phyloP scores from a whole-genome alignment of 2,113 vertebrate genomes.

The Leuciscus idus region DNA sequence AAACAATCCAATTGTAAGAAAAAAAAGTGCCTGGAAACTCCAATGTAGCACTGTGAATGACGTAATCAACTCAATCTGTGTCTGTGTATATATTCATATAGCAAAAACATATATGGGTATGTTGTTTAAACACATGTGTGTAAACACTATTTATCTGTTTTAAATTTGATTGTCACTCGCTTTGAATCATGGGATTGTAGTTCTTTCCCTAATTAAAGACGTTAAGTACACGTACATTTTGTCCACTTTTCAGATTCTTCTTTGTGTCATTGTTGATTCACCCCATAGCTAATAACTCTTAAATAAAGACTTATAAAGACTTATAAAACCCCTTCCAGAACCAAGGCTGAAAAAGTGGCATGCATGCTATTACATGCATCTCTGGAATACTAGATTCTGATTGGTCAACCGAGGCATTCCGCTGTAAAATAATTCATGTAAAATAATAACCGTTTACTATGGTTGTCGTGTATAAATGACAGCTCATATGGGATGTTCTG shows the following conservation, averaged over 20 bases:
- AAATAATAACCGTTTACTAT: not conserved
- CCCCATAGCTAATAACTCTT: not conserved
- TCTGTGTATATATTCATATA: too few relatives aligned
- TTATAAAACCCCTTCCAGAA: not conserved
- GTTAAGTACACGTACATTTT: not conserved
- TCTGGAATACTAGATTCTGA: not conserved
- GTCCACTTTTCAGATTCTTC: not conserved
- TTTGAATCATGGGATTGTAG: not conserved
- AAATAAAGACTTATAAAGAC: not conserved
- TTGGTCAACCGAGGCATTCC: not conserved
- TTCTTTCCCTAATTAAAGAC: not conserved
- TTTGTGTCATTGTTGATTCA: not conserved
- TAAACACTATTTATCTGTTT: not conserved
- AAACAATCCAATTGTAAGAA: not conserved
- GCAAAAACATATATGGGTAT: too few relatives aligned
- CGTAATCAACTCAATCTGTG: too few relatives aligned
- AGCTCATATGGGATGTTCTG: not conserved
- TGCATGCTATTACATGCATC: not conserved
- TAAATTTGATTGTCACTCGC: not conserved
- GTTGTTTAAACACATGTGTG: not conserved
- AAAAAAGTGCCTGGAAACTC: too few relatives aligned
- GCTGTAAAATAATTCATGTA: not conserved
- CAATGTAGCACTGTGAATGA: too few relatives aligned
- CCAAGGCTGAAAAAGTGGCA: not conserved
- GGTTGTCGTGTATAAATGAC: not conserved